Evolutionary conservation across 2,888 invertebrate genomes (phyloP).

Genomic region (Sclerodermus sp.): DNA sequence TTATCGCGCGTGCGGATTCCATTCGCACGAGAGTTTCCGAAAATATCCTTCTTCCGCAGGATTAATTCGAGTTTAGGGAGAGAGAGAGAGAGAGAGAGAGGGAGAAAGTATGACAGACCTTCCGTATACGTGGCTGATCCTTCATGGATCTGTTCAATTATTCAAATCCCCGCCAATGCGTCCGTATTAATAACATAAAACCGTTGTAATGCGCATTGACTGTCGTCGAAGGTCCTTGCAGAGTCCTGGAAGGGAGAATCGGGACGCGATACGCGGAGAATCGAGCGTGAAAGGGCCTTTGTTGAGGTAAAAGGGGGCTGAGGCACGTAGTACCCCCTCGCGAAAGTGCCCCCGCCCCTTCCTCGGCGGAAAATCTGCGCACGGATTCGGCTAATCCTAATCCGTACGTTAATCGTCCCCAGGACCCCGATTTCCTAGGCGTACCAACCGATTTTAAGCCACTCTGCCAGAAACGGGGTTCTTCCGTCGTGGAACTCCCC

Average conservation of each 20-base stretch:
- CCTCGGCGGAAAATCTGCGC: no score
- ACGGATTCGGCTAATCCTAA: conserved; percentile 44
- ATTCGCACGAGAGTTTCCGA: no score
- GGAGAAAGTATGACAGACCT: no score
- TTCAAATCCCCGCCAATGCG: conserved; percentile 43
- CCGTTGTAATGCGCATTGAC: conserved; percentile 51
- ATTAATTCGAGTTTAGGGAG: no score
- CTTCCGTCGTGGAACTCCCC: no score
- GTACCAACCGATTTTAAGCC: no score
- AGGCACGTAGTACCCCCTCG: conserved; percentile 23
- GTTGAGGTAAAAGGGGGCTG: neutral
- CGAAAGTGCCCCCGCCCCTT: conserved; percentile 6
- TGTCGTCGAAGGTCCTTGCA: conserved; percentile 16
- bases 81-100: no score
- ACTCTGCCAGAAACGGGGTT: no score
- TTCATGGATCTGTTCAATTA: conserved; percentile 40
- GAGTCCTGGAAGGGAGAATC: conserved; percentile 21
- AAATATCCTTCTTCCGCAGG: no score
- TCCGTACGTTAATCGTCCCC: conserved; percentile 54
- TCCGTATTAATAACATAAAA: conserved; percentile 50
- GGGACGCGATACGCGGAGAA: conserved; percentile 37
- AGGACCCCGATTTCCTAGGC: conserved; percentile 25
- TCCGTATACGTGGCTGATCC: no score
- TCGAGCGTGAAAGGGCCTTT: conserved; percentile 35
- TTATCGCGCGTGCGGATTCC: no score